phyloP scores from a whole-genome alignment of 1,140 invertebrate species.

The Drosophila auraria region DNA sequence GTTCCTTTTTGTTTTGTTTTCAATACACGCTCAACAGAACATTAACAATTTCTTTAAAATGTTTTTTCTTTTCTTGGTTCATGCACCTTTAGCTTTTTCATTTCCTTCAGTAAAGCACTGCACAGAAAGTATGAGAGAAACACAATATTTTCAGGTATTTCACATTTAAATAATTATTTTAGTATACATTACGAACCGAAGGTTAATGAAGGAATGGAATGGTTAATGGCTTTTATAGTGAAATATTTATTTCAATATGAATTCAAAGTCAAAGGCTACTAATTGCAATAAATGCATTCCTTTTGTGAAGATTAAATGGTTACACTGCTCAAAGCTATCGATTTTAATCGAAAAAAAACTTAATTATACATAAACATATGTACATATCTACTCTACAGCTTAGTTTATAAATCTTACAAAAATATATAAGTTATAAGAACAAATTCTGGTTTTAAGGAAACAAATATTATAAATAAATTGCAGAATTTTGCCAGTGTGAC shows the following conservation, averaged over 20 bases:
- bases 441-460: too few species aligned
- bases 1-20: neutral
- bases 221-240: too few species aligned
- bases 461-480: too few species aligned
- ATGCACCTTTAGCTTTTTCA: neutral
- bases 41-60: constrained; percentile 3
- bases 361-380: too few species aligned
- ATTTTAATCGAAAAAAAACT: neutral
- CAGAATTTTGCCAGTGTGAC: constrained; percentile 14
- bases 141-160: too few species aligned
- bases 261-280: too few species aligned
- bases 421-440: neutral
- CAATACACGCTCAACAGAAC: neutral
- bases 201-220: too few species aligned
- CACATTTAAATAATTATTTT: neutral
- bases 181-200: too few species aligned
- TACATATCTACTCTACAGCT: too few species aligned
- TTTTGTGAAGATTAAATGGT: neutral
- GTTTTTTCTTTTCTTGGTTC: constrained; percentile 1
- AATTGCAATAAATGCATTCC: neutral
- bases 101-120: neutral
- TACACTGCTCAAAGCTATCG: neutral
- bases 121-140: too few species aligned
- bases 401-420: neutral
- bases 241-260: too few species aligned